These are phyloP conservation scores for Ceyx erithaca DNA, from an alignment of 2,797 vertebrate species.

Conservation along the genomic window DNA sequence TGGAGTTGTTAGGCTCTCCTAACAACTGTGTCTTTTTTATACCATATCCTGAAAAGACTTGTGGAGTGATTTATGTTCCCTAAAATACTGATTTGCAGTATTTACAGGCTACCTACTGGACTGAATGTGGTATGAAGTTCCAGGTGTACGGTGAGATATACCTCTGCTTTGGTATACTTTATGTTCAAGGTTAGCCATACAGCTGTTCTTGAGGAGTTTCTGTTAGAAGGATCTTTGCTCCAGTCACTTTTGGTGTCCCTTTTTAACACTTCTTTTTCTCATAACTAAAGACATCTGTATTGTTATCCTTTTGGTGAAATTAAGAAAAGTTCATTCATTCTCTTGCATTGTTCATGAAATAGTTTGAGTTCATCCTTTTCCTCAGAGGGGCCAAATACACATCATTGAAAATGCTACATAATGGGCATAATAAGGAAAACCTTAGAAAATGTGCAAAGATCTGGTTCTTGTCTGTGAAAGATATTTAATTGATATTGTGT, in stretches of 20 bases:
- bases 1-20: neutral
- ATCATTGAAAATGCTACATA: neutral
- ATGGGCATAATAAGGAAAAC: neutral
- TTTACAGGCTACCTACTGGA: neutral
- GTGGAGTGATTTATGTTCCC: neutral
- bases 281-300: neutral
- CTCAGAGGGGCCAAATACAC: neutral
- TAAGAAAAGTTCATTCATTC: neutral
- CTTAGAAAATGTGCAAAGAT: neutral
- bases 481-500: neutral
- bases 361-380: neutral
- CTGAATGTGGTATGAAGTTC: neutral
- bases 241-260: neutral
- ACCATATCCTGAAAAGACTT: neutral
- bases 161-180: neutral
- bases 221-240: neutral
- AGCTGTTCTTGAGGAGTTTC: neutral
- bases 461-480: neutral
- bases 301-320: neutral
- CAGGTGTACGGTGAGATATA: neutral
- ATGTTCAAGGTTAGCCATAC: neutral
- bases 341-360: neutral
- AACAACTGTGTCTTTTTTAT: neutral
- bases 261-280: neutral
- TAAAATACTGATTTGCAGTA: neutral